Conservation (phyloP, 2,888 invertebrate species). For the Exocentrus adspersus region DNA sequence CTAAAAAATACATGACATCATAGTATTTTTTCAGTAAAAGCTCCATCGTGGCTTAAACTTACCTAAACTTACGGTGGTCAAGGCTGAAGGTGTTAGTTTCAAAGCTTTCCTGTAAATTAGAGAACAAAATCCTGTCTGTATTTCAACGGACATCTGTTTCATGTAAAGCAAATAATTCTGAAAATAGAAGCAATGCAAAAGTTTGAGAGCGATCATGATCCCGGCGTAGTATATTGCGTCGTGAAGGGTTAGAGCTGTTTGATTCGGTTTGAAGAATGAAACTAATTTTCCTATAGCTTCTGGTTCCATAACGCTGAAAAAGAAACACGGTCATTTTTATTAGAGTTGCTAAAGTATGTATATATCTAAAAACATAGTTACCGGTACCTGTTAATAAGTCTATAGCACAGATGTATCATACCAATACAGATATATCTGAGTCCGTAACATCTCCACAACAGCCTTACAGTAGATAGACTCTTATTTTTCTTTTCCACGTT, state of each 20-base stretch:
- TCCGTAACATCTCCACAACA: slow-evolving; percentile 46
- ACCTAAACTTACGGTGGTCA: slow-evolving; percentile 71
- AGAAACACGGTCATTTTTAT: background rate
- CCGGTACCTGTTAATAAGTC: slow-evolving; percentile 44
- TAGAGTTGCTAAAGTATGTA: no score
- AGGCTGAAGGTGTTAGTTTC: slow-evolving; percentile 63
- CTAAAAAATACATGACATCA: no score
- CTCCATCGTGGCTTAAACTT: slow-evolving; percentile 6
- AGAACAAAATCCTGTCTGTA: slow-evolving; percentile 74
- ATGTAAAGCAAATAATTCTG: slow-evolving; percentile 85
- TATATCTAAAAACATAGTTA: no score
- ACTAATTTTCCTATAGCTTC: slow-evolving; percentile 73
- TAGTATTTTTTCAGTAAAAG: no score
- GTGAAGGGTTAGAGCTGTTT: slow-evolving; percentile 63
- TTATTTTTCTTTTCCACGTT: slow-evolving; percentile 25
- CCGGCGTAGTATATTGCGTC: slow-evolving; percentile 76
- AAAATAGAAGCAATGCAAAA: slow-evolving; percentile 71
- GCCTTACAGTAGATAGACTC: slow-evolving; percentile 37
- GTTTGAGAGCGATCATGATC: slow-evolving; percentile 71
- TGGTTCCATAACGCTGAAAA: slow-evolving; percentile 71
- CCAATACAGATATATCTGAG: slow-evolving; percentile 47
- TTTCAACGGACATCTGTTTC: slow-evolving; percentile 80
- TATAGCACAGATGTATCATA: slow-evolving; percentile 44
- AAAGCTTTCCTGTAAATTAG: slow-evolving; percentile 65
- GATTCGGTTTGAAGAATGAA: slow-evolving; percentile 71